Evolutionary conservation across 2,888 invertebrate genomes (phyloP).

Genomic region (Slavum lentiscoides): DNA sequence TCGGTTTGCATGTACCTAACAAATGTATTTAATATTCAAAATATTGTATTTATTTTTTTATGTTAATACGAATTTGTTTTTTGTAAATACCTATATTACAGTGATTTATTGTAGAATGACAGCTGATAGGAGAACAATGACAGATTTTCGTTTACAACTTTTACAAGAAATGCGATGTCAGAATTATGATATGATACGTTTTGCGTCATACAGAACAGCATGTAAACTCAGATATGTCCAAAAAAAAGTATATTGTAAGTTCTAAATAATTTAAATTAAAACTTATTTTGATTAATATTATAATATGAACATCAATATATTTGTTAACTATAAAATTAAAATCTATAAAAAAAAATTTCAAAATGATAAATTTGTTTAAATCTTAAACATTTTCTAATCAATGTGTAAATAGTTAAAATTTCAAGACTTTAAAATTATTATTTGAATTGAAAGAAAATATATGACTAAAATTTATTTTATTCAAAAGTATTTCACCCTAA

Average conservation of each 20-base stretch:
- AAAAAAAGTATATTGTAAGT: slow-evolving; percentile 94
- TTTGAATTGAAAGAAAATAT: too few relatives aligned
- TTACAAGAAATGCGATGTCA: slow-evolving; percentile 86
- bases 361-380: neutral
- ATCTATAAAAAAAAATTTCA: neutral
- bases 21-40: neutral
- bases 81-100: neutral
- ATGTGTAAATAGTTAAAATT: too few relatives aligned
- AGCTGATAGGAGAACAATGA: slow-evolving; percentile 35
- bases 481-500: too few relatives aligned
- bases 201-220: slow-evolving; percentile 96
- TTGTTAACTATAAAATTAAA: neutral
- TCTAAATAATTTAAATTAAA: slow-evolving; percentile 43
- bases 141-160: slow-evolving; percentile 67
- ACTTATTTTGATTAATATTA: neutral
- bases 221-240: slow-evolving; percentile 97
- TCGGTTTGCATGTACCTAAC: neutral
- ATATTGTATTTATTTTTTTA: neutral
- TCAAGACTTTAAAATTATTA: too few relatives aligned
- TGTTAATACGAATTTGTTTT: neutral
- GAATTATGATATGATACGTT: slow-evolving; percentile 93
- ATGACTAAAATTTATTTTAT: too few relatives aligned
- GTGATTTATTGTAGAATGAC: slow-evolving; percentile 34
- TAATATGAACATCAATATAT: neutral
- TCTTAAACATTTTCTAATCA: too few relatives aligned